phyloP scores from a whole-genome alignment of 2,113 vertebrate species.

The Gymnarchus niloticus region DNA sequence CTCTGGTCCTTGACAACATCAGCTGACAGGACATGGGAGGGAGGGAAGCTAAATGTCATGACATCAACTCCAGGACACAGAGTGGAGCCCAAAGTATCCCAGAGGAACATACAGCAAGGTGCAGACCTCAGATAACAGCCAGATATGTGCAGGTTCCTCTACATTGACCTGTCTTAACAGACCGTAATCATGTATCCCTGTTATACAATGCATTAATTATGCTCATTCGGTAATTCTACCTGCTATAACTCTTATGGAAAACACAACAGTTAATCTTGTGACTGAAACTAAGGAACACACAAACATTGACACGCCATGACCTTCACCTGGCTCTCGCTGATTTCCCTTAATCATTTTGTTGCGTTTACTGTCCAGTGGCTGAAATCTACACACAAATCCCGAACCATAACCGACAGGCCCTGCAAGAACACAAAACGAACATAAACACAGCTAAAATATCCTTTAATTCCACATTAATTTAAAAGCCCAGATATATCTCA shows the following conservation, averaged over 20 bases:
- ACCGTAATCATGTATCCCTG: not conserved
- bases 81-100: not conserved
- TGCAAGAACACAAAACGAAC: not conserved
- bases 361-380: not conserved
- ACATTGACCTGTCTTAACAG: not conserved
- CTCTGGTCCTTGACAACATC: conserved; percentile 99
- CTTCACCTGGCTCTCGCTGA: no score
- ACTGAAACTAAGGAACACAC: not conserved
- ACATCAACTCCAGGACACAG: conserved; percentile 20
- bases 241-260: not conserved
- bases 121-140: not conserved
- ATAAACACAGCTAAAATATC: not conserved
- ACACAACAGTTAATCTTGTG: not conserved
- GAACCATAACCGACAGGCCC: not conserved
- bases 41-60: conserved; percentile 34
- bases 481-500: not conserved
- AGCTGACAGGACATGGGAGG: conserved; percentile 78
- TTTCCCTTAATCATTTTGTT: not conserved
- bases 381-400: not conserved
- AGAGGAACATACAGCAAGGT: not conserved
- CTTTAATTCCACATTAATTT: not conserved
- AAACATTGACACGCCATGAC: not conserved
- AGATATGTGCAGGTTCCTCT: not conserved
- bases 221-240: not conserved
- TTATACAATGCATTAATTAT: not conserved